phyloP scores from a whole-genome alignment of 2,888 invertebrate genomes.

The Drosophila mimica region DNA sequence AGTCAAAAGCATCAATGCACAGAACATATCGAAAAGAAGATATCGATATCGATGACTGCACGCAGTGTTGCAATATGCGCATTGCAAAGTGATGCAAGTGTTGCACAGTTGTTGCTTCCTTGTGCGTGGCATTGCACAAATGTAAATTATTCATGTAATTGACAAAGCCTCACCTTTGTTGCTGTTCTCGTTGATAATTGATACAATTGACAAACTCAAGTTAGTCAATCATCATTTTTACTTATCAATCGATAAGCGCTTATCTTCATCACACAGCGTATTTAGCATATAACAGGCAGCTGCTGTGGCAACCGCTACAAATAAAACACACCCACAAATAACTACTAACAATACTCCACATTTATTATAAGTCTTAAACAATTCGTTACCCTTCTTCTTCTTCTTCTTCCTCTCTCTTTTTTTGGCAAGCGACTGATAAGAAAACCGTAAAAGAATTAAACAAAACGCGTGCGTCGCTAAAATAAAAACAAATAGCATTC shows the following conservation, averaged over 20 bases:
- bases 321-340: slow-evolving; percentile 5
- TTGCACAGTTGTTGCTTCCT: slow-evolving; percentile 28
- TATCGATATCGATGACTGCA: slow-evolving; percentile 57
- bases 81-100: slow-evolving; percentile 7
- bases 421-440: slow-evolving; percentile 73
- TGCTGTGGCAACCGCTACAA: slow-evolving; percentile 34
- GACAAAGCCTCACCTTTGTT: slow-evolving; percentile 42
- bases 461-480: slow-evolving; percentile 50
- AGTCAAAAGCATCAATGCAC: slow-evolving; percentile 56
- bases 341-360: slow-evolving; percentile 2
- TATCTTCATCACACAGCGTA: slow-evolving; percentile 13
- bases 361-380: slow-evolving; percentile 6
- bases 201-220: slow-evolving; percentile 13
- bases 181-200: not conserved
- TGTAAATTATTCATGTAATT: not conserved
- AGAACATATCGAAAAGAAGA: slow-evolving; percentile 11
- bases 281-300: slow-evolving; percentile 29
- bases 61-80: slow-evolving; percentile 35
- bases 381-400: not conserved
- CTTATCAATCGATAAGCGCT: slow-evolving; percentile 28
- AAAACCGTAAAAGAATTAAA: slow-evolving; percentile 14
- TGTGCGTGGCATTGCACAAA: slow-evolving; percentile 1
- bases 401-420: slow-evolving; percentile 12
- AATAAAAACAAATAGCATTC: slow-evolving; percentile 62
- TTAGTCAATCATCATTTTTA: slow-evolving; percentile 31